These are phyloP conservation scores for Xylota segnis DNA, from an alignment of 2,888 invertebrate genomes.

Conservation along the genomic window DNA sequence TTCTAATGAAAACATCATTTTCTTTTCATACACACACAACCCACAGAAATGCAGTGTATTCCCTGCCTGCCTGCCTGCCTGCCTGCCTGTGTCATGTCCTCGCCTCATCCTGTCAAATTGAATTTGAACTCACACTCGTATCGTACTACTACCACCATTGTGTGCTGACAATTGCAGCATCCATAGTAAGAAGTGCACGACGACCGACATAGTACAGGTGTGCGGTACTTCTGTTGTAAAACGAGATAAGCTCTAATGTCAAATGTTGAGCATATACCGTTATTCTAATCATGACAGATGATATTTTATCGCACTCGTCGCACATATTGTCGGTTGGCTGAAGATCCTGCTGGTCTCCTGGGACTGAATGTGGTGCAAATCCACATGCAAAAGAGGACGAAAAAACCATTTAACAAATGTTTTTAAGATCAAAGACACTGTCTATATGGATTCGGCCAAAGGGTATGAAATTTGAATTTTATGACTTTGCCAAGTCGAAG, in stretches of 20 bases:
- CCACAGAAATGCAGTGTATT: constrained; percentile 27
- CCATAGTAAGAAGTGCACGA: constrained; percentile 1
- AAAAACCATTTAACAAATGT: constrained; percentile 42
- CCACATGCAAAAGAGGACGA: neutral
- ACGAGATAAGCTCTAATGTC: constrained; percentile 68
- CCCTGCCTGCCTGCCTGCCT: neutral
- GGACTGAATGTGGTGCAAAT: neutral
- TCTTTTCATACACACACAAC: constrained; percentile 57
- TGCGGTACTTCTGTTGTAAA: constrained; percentile 43
- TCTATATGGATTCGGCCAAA: constrained; percentile 25
- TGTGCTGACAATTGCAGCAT: constrained; percentile 38
- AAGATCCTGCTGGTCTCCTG: neutral
- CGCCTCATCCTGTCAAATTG: constrained; percentile 56
- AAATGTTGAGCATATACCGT: constrained; percentile 66
- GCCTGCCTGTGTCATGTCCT: neutral
- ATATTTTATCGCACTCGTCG: constrained; percentile 66
- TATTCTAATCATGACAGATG: constrained; percentile 66
- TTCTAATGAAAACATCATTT: constrained; percentile 75
- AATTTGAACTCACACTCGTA: constrained; percentile 48
- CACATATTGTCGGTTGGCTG: constrained; percentile 31
- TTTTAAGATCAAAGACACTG: constrained; percentile 36
- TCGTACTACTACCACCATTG: constrained; percentile 5
- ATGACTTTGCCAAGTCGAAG: constrained; percentile 21
- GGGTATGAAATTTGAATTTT: constrained; percentile 53
- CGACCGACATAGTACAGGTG: constrained; percentile 27